phyloP scores from a whole-genome alignment of 2,113 vertebrate genomes.

The Sturnus vulgaris region DNA sequence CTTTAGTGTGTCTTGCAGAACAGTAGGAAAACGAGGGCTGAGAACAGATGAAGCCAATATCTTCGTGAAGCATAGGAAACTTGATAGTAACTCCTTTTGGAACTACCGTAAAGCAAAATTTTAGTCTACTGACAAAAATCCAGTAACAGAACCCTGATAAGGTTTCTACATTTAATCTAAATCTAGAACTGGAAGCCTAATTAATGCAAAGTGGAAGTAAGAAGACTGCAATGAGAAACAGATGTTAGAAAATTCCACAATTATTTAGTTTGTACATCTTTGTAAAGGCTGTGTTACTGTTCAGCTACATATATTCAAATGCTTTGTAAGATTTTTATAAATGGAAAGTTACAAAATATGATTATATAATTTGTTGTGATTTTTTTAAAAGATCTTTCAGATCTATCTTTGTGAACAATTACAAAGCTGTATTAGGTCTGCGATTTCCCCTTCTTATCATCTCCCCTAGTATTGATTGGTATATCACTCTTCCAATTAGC shows the following conservation, averaged over 20 bases:
- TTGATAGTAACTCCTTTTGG: not conserved
- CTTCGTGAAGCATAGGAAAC: not conserved
- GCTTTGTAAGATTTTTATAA: not conserved
- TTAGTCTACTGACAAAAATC: not conserved
- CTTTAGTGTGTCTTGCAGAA: not conserved
- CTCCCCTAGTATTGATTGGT: not conserved
- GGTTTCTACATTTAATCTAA: not conserved
- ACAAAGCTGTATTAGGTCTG: not conserved
- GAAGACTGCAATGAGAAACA: not conserved
- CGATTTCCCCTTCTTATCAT: not conserved
- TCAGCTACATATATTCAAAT: not conserved
- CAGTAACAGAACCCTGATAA: not conserved
- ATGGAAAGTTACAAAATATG: not conserved
- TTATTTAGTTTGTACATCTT: conserved; percentile 11
- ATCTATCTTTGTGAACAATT: not conserved
- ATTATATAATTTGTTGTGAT: not conserved
- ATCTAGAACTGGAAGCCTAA: not conserved
- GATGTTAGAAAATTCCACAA: conserved; percentile 1
- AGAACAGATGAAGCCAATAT: not conserved
- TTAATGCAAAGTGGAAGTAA: not conserved
- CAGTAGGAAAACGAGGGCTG: not conserved
- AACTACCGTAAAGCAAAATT: not conserved
- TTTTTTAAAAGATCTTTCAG: not conserved
- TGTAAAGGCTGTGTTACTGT: not conserved
- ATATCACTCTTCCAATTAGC: not conserved